A percentile compares a stretch with the other conserved stretches of the same genome.
Evolutionary conservation across 2,113 vertebrate species (phyloP).

Genomic region (Ctenomys sociabilis): DNA sequence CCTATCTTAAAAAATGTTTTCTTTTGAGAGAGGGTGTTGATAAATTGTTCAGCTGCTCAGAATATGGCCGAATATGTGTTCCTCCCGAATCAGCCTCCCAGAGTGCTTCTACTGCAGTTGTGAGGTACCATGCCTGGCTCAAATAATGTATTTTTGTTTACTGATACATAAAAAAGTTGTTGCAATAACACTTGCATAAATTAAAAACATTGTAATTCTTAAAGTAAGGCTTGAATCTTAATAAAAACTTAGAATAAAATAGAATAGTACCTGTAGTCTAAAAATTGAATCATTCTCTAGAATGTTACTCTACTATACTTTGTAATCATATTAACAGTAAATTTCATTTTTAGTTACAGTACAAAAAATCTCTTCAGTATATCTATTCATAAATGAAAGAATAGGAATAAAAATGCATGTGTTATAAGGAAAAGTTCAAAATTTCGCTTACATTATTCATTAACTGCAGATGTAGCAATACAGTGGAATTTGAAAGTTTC

Average conservation of each 20-base stretch:
- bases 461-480: conserved; percentile 19
- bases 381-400: conserved; percentile 53
- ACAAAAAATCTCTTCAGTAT: not conserved
- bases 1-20: not conserved
- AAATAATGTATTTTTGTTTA: not conserved
- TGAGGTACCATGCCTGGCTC: not conserved
- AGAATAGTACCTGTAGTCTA: not conserved
- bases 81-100: not conserved
- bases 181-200: not conserved
- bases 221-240: not conserved
- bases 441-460: conserved; percentile 59
- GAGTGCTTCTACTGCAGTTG: not conserved
- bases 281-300: not conserved
- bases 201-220: not conserved
- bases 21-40: not conserved
- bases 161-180: not conserved
- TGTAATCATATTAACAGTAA: not conserved
- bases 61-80: not conserved
- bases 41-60: not conserved
- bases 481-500: conserved; percentile 50
- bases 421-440: conserved; percentile 53
- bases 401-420: not conserved
- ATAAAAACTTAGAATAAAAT: not conserved
- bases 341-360: conserved; percentile 24
- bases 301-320: not conserved